Base-by-base conservation (phyloP, 1,140 invertebrate genomes). In the Lordiphosa clarofinis region DNA sequence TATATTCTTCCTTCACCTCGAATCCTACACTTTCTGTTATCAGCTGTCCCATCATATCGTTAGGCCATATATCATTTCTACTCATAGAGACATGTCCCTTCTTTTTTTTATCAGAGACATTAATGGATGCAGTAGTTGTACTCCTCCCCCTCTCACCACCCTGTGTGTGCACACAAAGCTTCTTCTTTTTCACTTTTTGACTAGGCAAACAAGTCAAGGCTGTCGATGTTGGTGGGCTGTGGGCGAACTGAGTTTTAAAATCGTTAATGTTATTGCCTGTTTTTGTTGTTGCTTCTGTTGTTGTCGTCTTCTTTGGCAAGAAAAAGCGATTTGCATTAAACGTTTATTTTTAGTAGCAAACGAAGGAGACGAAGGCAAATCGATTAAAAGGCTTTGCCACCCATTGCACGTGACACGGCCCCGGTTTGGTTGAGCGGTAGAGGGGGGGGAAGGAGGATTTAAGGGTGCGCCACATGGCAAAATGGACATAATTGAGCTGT, bases 401-500 rank as follows among this genome's bases (percentile, higher is more conserved):
- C 49, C 54, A 24, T 13, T 59, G 74, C 74, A 78, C 74, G 74
- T 78, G 74, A 73, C 73, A 60, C 54, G 50, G 62, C 49, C 48
- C 54, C 13, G 36, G 15, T 24, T 1, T 40, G 13, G 15, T 5
- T n/a, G n/a, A n/a, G n/a, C n/a, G n/a, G n/a, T n/a, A n/a, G n/a
- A n/a, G n/a, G 4, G 13, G 12, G 21, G 4, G 31, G 19, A 28
- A 39, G 42, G 56, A 31, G 39, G 54, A 64, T 50, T 76, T 55
- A 62, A 66, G 66, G 66, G 66, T 79, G 69, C 64, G 65, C 59
- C 74, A 81, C 74, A 79, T 81, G 74, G 74, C 76, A 71, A 79
- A 67, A 82, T 73, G 76, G 63, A 55, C 75, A 82, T 79, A 79
- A 79, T 79, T 82, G 75, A 79, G 75, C 75, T 73, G 76, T 82